These are phyloP conservation scores for Palaemon carinicauda DNA, from an alignment of 1,140 invertebrate genomes.

Conservation along the genomic window DNA sequence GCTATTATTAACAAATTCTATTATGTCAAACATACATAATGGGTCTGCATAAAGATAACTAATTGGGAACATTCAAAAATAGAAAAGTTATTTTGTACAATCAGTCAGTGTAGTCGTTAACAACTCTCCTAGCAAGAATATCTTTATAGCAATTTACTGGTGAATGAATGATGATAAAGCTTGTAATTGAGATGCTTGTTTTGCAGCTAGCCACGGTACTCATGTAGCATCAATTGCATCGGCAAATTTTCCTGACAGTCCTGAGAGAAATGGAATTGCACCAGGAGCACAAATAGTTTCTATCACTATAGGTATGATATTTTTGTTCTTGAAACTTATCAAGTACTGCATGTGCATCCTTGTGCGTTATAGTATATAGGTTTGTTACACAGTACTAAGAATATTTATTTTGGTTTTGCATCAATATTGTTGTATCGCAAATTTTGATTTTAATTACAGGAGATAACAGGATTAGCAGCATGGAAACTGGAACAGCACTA, in stretches of 20 bases:
- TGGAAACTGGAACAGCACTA: slow-evolving; percentile 95
- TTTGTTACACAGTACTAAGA: neutral
- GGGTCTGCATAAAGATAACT: too few species aligned
- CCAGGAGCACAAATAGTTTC: slow-evolving; percentile 96
- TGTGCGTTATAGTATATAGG: neutral
- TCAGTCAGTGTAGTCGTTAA: too few species aligned
- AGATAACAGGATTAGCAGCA: slow-evolving; percentile 86
- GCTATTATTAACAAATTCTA: too few species aligned
- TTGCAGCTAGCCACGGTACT: slow-evolving; percentile 90
- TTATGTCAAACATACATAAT: too few species aligned
- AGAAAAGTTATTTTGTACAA: too few species aligned
- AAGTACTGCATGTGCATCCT: too few species aligned
- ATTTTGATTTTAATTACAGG: slow-evolving; percentile 63
- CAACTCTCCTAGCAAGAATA: too few species aligned
- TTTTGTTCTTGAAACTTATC: neutral
- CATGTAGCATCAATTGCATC: slow-evolving; percentile 96
- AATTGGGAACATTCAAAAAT: too few species aligned
- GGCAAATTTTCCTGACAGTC: slow-evolving; percentile 87
- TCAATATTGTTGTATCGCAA: too few species aligned
- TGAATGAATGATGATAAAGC: neutral
- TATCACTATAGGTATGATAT: slow-evolving; percentile 77
- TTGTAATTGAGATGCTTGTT: slow-evolving; percentile 38
- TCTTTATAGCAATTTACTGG: neutral
- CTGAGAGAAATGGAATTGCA: slow-evolving; percentile 92
- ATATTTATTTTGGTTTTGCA: neutral